A percentile compares a stretch with the other conserved stretches of the same genome.
phyloP scores from a whole-genome alignment of 2,888 invertebrate genomes.

The Polyommatus iphigenia region DNA sequence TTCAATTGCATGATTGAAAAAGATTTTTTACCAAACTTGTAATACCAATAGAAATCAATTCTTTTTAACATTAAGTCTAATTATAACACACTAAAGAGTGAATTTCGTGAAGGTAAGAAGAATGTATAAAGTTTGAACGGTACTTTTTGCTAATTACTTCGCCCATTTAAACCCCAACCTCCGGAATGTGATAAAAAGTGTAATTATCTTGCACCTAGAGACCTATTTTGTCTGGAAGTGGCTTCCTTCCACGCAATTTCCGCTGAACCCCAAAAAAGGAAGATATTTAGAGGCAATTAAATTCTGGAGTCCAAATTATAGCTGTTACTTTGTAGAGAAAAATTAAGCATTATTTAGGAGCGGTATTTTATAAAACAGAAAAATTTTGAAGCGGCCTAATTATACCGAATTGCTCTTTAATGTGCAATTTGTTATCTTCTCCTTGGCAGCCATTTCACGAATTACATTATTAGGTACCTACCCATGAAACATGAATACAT shows the following conservation, averaged over 20 bases:
- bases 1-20: too few species aligned
- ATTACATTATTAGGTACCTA: background rate
- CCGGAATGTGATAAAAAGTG: slow-evolving; percentile 48
- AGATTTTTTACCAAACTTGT: background rate
- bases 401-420: slow-evolving; percentile 12
- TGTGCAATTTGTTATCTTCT: slow-evolving; percentile 17
- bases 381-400: slow-evolving; percentile 18
- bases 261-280: slow-evolving; percentile 58
- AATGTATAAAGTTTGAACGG: slow-evolving; percentile 38
- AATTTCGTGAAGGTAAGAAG: slow-evolving; percentile 40
- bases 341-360: slow-evolving; percentile 42
- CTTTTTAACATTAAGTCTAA: background rate
- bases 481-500: background rate
- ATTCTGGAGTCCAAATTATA: slow-evolving; percentile 60
- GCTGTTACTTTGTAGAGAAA: slow-evolving; percentile 46
- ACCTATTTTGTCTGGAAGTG: slow-evolving; percentile 63
- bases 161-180: slow-evolving; percentile 42
- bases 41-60: background rate
- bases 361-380: slow-evolving; percentile 13
- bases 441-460: background rate
- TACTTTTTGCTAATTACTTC: slow-evolving; percentile 41
- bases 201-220: slow-evolving; percentile 64
- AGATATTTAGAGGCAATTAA: slow-evolving; percentile 64
- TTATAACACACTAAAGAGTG: background rate
- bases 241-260: slow-evolving; percentile 71